A percentile compares a stretch with the other conserved stretches of the same genome.
Evolutionary conservation across 1,140 invertebrate species (phyloP).

Genomic region (Brachionus rubens): DNA sequence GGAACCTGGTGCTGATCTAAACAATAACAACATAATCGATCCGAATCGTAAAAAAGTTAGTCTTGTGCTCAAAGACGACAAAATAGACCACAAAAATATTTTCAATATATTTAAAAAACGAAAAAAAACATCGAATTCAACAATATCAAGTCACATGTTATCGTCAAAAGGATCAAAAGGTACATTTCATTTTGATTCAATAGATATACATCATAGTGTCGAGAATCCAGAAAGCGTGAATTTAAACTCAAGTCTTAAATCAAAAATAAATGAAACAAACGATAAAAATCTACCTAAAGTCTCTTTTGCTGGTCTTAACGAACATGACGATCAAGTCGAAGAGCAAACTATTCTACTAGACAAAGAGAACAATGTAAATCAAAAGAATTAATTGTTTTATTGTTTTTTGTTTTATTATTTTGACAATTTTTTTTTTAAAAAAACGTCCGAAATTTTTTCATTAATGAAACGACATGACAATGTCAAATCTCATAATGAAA

Average conservation of each 20-base stretch:
- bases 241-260: constrained; percentile 13
- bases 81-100: neutral
- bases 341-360: too few species aligned
- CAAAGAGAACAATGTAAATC: too few species aligned
- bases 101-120: constrained; percentile 1
- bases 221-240: neutral
- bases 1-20: neutral
- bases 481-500: too few species aligned
- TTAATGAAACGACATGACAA: too few species aligned
- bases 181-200: neutral
- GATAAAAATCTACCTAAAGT: neutral
- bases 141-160: neutral
- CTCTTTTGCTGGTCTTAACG: too few species aligned
- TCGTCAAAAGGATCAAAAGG: constrained; percentile 22
- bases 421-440: too few species aligned
- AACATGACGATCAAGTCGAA: too few species aligned
- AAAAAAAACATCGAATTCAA: constrained; percentile 33
- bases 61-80: too few species aligned
- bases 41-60: constrained; percentile 19
- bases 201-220: neutral
- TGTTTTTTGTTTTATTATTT: too few species aligned
- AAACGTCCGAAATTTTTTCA: too few species aligned
- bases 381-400: too few species aligned
- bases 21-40: neutral
- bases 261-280: neutral